Percentiles rank a stretch among this genome's conserved stretches.
phyloP scores from a whole-genome alignment of 2,797 vertebrate species.

The Esox lucius region DNA sequence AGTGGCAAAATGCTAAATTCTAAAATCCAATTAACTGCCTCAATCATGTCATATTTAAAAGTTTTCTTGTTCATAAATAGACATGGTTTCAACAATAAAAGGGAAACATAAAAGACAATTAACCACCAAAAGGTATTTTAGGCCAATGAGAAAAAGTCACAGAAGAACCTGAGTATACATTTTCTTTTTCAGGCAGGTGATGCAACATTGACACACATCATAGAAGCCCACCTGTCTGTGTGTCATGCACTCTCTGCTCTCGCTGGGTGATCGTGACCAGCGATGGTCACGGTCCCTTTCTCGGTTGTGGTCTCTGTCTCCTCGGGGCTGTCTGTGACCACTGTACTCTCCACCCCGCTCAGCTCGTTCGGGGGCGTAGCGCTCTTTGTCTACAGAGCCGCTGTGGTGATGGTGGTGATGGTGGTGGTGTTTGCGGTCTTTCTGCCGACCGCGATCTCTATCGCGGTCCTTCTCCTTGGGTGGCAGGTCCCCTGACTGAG shows the following conservation, averaged over 20 bases:
- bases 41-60: background rate
- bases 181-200: background rate
- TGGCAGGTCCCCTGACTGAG: conserved; percentile 85
- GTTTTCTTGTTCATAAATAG: background rate
- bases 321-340: conserved; percentile 73
- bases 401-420: conserved; percentile 81
- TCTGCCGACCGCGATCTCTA: conserved; percentile 86
- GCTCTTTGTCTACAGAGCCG: conserved; percentile 85
- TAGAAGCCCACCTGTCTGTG: conserved; percentile 91
- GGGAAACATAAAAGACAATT: conserved; percentile 19
- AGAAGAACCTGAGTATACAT: conserved; percentile 55
- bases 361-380: conserved; percentile 75
- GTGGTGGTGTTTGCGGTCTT: conserved; percentile 89
- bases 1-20: background rate
- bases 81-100: background rate
- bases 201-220: background rate
- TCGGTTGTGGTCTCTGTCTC: conserved; percentile 46
- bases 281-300: conserved; percentile 65
- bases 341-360: conserved; percentile 75
- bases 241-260: conserved; percentile 85
- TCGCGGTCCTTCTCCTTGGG: conserved; percentile 88
- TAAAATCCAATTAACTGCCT: background rate
- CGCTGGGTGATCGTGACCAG: conserved; percentile 92
- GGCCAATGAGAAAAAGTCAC: conserved; percentile 40
- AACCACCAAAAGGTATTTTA: conserved; percentile 24